Conservation (phyloP, 2,888 invertebrate species). For the Exocentrus adspersus region DNA sequence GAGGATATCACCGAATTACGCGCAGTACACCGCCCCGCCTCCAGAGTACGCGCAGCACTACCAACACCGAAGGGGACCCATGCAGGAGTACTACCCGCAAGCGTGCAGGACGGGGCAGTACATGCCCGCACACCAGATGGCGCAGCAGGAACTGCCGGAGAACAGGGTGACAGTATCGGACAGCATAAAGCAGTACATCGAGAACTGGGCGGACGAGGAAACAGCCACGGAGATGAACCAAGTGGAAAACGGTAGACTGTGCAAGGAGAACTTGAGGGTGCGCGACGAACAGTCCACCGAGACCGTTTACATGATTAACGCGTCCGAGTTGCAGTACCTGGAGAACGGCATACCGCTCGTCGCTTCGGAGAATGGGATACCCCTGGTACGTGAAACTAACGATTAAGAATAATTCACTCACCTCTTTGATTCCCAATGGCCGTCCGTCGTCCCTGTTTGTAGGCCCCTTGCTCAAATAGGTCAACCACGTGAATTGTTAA, state of each 20-base stretch:
- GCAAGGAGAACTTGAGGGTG: conserved; percentile 37
- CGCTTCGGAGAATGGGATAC: conserved; percentile 45
- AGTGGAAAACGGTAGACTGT: conserved; percentile 36
- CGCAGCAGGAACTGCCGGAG: conserved; percentile 51
- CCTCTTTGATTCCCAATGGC: too few species aligned
- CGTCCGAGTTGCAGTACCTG: conserved; percentile 52
- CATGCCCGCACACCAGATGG: conserved; percentile 47
- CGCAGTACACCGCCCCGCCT: conserved; percentile 46
- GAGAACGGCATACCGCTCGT: conserved; percentile 51
- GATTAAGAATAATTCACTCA: too few species aligned
- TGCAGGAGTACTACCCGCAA: conserved; percentile 49
- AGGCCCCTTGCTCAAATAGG: too few species aligned
- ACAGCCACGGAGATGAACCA: conserved; percentile 47
- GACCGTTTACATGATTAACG: conserved; percentile 52
- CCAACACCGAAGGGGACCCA: conserved; percentile 48
- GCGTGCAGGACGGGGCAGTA: conserved; percentile 46
- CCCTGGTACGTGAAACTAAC: too few species aligned
- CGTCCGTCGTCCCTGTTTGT: too few species aligned
- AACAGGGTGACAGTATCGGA: conserved; percentile 50
- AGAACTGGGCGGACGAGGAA: conserved; percentile 61
- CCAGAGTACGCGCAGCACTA: conserved; percentile 57
- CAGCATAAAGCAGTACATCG: conserved; percentile 58
- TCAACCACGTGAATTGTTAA: too few species aligned
- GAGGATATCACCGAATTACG: conserved; percentile 52
- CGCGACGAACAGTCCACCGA: conserved; percentile 45